phyloP scores from a whole-genome alignment of 2,797 vertebrate genomes.

The Falco berigora region DNA sequence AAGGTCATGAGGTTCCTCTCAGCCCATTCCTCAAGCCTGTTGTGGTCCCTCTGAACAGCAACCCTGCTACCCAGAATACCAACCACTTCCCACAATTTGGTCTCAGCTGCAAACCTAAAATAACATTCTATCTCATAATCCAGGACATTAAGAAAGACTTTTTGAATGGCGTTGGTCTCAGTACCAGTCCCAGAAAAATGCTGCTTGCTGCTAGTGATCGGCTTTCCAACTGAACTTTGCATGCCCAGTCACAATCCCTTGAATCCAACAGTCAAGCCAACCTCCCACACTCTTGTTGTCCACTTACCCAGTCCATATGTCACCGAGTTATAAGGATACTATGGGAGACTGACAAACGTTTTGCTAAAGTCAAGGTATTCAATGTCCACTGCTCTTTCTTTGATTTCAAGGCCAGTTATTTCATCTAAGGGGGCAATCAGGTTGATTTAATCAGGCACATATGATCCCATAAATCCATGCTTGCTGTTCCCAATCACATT shows the following conservation, averaged over 20 bases:
- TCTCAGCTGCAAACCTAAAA: not conserved
- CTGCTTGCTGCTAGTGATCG: not conserved
- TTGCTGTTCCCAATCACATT: not conserved
- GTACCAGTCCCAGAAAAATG: not conserved
- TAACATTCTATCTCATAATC: not conserved
- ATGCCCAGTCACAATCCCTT: not conserved
- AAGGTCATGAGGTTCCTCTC: not conserved
- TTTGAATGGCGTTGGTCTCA: not conserved
- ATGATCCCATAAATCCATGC: not conserved
- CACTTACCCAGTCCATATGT: not conserved
- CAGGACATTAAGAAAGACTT: not conserved
- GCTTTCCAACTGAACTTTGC: not conserved
- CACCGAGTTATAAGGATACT: not conserved
- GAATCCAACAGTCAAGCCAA: not conserved
- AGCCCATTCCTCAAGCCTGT: not conserved
- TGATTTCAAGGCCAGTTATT: not conserved
- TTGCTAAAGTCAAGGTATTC: not conserved
- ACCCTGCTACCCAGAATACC: not conserved
- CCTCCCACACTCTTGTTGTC: not conserved
- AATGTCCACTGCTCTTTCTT: not conserved
- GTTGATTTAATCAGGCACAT: not conserved
- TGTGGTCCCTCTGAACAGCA: not conserved
- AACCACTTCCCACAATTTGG: not conserved
- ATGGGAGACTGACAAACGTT: not conserved
- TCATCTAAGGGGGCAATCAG: not conserved